Evolutionary conservation across 2,113 vertebrate genomes (phyloP).

Genomic region (Phocoena phocoena): DNA sequence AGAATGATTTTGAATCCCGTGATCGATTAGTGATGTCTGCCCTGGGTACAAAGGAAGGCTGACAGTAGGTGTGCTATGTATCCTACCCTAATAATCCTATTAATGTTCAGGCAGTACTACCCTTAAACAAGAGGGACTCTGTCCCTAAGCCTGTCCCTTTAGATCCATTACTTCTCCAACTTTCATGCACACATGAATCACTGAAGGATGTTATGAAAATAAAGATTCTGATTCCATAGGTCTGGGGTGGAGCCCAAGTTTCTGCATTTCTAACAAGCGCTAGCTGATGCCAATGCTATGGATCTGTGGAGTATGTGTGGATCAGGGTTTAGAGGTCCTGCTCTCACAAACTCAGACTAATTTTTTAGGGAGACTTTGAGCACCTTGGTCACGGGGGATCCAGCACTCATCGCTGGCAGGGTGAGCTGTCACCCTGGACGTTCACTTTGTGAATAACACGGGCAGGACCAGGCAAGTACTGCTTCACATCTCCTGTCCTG

Average conservation of each 20-base stretch:
- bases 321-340: background rate
- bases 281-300: rapidly evolving
- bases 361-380: background rate
- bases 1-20: background rate
- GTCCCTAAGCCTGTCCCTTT: background rate
- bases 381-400: background rate
- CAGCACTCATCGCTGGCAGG: rapidly evolving
- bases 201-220: background rate
- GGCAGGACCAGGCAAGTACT: background rate
- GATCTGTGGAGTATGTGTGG: too few relatives aligned
- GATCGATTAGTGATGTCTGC: too few relatives aligned
- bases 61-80: background rate
- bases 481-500: background rate
- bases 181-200: background rate
- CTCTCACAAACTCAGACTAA: background rate
- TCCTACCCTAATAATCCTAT: background rate
- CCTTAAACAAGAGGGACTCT: background rate
- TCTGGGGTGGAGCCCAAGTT: background rate
- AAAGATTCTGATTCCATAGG: background rate
- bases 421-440: background rate
- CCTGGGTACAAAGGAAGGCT: background rate
- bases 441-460: too few relatives aligned
- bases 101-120: background rate
- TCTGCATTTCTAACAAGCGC: background rate
- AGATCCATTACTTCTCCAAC: background rate